Percentiles rank a stretch among this genome's conserved stretches.
Conservation (phyloP, 2,797 vertebrate genomes). For the Yasuhikotakia modesta region DNA sequence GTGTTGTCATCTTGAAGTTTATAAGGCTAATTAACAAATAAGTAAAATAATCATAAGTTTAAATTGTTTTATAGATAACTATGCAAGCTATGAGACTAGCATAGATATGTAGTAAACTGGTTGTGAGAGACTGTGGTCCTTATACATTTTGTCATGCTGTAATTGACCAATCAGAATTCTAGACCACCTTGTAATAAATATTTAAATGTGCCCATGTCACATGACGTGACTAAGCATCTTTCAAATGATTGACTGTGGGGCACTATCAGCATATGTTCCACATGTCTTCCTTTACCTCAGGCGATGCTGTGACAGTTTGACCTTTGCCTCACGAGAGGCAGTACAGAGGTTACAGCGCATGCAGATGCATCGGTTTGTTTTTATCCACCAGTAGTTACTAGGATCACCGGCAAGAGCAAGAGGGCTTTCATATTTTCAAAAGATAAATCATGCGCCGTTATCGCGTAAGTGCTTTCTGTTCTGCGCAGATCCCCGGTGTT, state of each 20-base stretch:
- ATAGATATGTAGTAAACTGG: background rate
- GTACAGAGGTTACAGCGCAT: conserved; percentile 36
- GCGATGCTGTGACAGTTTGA: conserved; percentile 55
- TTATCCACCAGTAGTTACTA: conserved; percentile 45
- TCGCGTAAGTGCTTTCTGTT: conserved; percentile 16
- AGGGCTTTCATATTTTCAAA: conserved; percentile 39
- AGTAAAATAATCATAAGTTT: background rate
- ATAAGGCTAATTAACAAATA: background rate
- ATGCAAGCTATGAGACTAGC: background rate
- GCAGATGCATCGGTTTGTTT: conserved; percentile 56
- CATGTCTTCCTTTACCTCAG: conserved; percentile 53
- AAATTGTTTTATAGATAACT: background rate
- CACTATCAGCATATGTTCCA: conserved; percentile 46
- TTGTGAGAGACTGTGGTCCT: background rate
- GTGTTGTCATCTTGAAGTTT: background rate
- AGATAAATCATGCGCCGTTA: conserved; percentile 21
- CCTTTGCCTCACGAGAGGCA: conserved; percentile 53
- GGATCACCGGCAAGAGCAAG: conserved; percentile 31
- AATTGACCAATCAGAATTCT: conserved; percentile 27
- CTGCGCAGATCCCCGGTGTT: conserved; percentile 1
- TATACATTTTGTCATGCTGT: background rate
- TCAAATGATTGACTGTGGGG: conserved; percentile 51
- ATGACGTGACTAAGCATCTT: conserved; percentile 48
- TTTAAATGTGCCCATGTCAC: conserved; percentile 44
- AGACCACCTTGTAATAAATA: conserved; percentile 32